Percentiles rank a stretch among this genome's conserved stretches.
phyloP scores from a whole-genome alignment of 2,797 vertebrate species.

The Sphaeramia orbicularis region DNA sequence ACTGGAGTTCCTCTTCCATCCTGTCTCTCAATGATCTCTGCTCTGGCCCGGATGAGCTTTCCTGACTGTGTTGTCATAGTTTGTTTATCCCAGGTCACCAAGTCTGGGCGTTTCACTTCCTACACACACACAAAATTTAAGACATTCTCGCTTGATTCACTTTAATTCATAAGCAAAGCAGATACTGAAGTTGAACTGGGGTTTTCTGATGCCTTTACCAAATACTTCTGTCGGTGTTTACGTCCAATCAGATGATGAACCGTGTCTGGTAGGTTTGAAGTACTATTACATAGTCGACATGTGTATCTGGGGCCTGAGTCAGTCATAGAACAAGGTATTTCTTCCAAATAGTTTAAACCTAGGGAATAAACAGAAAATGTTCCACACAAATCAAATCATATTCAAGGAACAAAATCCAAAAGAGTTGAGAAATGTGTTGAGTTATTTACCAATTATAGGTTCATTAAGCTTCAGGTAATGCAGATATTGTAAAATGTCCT shows the following conservation, averaged over 20 bases:
- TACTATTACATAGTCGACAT: constrained; percentile 77
- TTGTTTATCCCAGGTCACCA: constrained; percentile 80
- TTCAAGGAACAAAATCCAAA: neutral
- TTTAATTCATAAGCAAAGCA: neutral
- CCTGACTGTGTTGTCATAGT: constrained; percentile 68
- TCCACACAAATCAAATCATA: neutral
- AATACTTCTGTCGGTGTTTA: constrained; percentile 86
- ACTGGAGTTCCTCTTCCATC: constrained; percentile 82
- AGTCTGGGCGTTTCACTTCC: constrained; percentile 81
- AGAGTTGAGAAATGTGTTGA: neutral
- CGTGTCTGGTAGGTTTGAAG: constrained; percentile 72
- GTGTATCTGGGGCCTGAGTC: constrained; percentile 72
- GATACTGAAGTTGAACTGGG: neutral
- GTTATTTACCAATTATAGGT: constrained; percentile 84
- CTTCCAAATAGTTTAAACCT: constrained; percentile 81
- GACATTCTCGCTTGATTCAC: neutral
- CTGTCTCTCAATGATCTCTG: constrained; percentile 84
- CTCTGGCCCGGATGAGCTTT: constrained; percentile 81
- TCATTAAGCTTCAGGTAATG: constrained; percentile 85
- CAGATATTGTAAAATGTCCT: constrained; percentile 81
- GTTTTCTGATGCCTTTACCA: constrained; percentile 72
- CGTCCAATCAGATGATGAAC: constrained; percentile 84
- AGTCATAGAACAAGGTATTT: constrained; percentile 45
- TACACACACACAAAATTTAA: constrained; percentile 45
- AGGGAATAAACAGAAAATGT: constrained; percentile 6